Percentiles rank a stretch among this genome's conserved stretches.
Conservation (phyloP, 2,113 vertebrate genomes). For the Pterocles orientalis region DNA sequence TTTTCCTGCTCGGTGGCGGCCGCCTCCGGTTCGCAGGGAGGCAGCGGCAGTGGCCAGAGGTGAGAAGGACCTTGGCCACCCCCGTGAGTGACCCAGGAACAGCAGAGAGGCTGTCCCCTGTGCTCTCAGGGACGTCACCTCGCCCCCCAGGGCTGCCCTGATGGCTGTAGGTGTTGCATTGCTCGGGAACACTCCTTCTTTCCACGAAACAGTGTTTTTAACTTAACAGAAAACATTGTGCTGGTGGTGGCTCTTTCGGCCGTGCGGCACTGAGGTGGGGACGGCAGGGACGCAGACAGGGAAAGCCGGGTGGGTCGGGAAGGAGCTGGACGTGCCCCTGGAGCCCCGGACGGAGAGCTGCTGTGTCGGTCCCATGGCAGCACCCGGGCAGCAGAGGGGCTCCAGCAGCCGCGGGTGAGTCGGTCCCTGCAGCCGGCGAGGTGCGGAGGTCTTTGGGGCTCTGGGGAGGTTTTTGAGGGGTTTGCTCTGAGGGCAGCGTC, state of each 20-base stretch:
- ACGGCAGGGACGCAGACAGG: background rate
- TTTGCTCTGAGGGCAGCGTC: background rate
- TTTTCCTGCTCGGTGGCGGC: rapidly evolving
- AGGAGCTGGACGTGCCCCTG: background rate
- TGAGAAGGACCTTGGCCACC: background rate
- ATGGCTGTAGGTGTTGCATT: background rate
- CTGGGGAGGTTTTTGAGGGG: background rate
- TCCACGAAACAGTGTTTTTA: background rate
- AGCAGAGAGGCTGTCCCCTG: background rate
- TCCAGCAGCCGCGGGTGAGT: rapidly evolving
- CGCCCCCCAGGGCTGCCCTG: background rate
- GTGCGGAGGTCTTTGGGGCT: background rate
- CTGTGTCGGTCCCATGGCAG: rapidly evolving
- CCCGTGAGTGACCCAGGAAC: background rate
- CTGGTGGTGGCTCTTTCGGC: background rate
- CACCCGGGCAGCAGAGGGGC: background rate
- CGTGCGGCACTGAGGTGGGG: rapidly evolving
- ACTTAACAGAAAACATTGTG: rapidly evolving
- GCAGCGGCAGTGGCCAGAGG: background rate
- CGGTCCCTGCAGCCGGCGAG: background rate
- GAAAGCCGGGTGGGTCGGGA: background rate
- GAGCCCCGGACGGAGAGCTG: background rate
- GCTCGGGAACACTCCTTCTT: background rate
- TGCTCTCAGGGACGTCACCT: background rate
- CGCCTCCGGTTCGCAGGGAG: background rate